These are phyloP conservation scores for Drosophila murphyi DNA, from an alignment of 1,140 invertebrate genomes.

Conservation along the genomic window DNA sequence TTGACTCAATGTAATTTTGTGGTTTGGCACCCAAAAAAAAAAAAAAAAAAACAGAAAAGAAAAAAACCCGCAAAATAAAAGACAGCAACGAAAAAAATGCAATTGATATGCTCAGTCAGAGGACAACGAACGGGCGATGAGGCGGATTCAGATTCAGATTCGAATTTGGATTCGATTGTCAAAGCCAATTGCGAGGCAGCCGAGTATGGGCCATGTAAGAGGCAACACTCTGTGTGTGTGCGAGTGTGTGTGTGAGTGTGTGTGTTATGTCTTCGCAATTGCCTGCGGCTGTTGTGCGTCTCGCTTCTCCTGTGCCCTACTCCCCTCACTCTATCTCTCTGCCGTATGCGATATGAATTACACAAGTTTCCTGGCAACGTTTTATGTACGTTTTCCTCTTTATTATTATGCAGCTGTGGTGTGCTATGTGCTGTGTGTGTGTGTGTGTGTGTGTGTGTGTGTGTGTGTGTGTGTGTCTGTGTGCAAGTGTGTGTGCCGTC, in stretches of 20 bases:
- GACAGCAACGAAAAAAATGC: conserved; percentile 37
- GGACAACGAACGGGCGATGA: conserved; percentile 44
- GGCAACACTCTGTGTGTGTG: conserved; percentile 31
- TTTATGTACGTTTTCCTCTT: conserved; percentile 80
- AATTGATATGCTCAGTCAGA: conserved; percentile 67
- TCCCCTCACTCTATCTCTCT: conserved; percentile 2
- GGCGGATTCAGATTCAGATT: conserved; percentile 22
- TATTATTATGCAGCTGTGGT: conserved; percentile 64
- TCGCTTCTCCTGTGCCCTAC: conserved; percentile 24
- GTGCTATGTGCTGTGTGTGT: conserved; percentile 4
- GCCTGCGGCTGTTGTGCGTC: conserved; percentile 55
- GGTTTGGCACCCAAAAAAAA: conserved; percentile 59
- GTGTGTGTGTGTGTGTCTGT: conserved; percentile 11
- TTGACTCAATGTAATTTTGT: conserved; percentile 72
- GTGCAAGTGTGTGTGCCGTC: conserved; percentile 25
- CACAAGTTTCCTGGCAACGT: conserved; percentile 78
- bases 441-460: conserved; percentile 22
- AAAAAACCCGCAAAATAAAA: conserved; percentile 18
- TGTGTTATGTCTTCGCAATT: conserved; percentile 46
- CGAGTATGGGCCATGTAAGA: conserved; percentile 60
- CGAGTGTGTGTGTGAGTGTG: conserved; percentile 9
- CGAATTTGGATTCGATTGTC: conserved; percentile 73
- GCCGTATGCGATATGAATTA: conserved; percentile 79
- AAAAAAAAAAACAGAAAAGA: conserved; percentile 16
- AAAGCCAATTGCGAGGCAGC: conserved; percentile 55